A percentile compares a stretch with the other conserved stretches of the same genome.
These are phyloP conservation scores for Cryptocheilus praepositus DNA, from an alignment of 2,888 invertebrate genomes.

Conservation along the genomic window DNA sequence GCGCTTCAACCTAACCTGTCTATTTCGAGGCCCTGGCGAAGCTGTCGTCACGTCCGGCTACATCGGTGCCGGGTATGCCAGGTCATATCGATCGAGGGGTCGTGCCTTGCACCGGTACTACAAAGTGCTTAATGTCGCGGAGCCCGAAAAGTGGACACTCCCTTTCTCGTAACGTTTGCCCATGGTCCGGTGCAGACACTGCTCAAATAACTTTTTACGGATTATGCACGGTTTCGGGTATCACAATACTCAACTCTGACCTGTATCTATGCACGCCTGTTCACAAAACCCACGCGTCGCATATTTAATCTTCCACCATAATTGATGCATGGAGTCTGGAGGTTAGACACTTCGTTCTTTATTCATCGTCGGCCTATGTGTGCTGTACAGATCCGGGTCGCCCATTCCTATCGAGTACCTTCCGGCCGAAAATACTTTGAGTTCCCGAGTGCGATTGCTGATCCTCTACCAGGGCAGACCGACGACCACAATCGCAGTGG, in stretches of 20 bases:
- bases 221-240: too few relatives aligned
- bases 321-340: too few relatives aligned
- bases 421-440: slow-evolving; percentile 92
- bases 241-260: too few relatives aligned
- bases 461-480: slow-evolving; percentile 93
- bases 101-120: slow-evolving; percentile 31
- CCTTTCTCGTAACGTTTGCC: too few relatives aligned
- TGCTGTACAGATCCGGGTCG: slow-evolving; percentile 85
- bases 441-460: slow-evolving; percentile 89
- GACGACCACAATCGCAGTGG: slow-evolving; percentile 94
- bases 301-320: too few relatives aligned
- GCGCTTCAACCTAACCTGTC: slow-evolving; percentile 93
- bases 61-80: slow-evolving; percentile 89
- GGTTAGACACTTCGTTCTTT: too few relatives aligned
- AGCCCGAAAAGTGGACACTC: too few relatives aligned
- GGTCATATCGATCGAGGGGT: slow-evolving; percentile 56
- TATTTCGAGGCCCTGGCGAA: slow-evolving; percentile 93
- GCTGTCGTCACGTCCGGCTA: slow-evolving; percentile 95
- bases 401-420: slow-evolving; percentile 95
- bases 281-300: too few relatives aligned
- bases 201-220: too few relatives aligned
- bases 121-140: too few relatives aligned
- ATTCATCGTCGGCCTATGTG: slow-evolving; percentile 12
- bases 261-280: too few relatives aligned
- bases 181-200: too few relatives aligned